Conservation (phyloP, 2,113 vertebrate genomes). For the Hemibagrus wyckioides region DNA sequence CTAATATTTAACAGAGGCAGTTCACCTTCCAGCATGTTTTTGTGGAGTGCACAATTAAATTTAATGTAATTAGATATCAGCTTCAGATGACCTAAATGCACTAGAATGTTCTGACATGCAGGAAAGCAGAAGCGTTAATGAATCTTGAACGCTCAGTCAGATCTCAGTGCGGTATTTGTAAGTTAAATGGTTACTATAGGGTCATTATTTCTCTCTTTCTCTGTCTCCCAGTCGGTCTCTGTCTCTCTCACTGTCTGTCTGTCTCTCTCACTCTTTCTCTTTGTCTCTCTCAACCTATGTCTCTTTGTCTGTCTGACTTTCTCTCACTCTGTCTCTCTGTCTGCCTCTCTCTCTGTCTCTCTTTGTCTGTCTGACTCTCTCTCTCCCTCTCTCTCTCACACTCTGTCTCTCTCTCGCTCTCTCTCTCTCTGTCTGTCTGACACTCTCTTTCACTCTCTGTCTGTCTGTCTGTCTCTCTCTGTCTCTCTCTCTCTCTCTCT, state of each 20-base stretch:
- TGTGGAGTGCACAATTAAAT: background rate
- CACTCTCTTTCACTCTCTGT: no score
- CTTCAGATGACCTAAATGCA: background rate
- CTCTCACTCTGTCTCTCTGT: background rate
- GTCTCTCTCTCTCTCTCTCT: slow-evolving; percentile 26
- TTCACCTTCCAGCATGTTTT: background rate
- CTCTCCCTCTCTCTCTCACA: no score
- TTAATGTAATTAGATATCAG: background rate
- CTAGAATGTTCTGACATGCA: background rate
- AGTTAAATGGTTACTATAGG: background rate
- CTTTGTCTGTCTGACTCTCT: slow-evolving; percentile 47
- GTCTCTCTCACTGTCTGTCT: slow-evolving; percentile 50
- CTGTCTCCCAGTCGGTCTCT: no score
- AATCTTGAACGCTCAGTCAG: background rate
- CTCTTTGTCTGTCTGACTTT: slow-evolving; percentile 48
- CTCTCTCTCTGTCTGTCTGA: slow-evolving; percentile 48
- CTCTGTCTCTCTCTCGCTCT: slow-evolving; percentile 17
- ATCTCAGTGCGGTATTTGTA: background rate
- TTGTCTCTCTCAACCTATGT: slow-evolving; percentile 25
- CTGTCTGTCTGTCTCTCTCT: slow-evolving; percentile 45
- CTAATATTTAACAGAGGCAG: background rate
- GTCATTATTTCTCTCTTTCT: background rate
- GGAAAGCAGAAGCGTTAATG: background rate
- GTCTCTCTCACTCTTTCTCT: slow-evolving; percentile 30
- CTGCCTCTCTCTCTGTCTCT: slow-evolving; percentile 38